Base-by-base conservation (phyloP, 2,113 vertebrate species). In the Desmodus rotundus region DNA sequence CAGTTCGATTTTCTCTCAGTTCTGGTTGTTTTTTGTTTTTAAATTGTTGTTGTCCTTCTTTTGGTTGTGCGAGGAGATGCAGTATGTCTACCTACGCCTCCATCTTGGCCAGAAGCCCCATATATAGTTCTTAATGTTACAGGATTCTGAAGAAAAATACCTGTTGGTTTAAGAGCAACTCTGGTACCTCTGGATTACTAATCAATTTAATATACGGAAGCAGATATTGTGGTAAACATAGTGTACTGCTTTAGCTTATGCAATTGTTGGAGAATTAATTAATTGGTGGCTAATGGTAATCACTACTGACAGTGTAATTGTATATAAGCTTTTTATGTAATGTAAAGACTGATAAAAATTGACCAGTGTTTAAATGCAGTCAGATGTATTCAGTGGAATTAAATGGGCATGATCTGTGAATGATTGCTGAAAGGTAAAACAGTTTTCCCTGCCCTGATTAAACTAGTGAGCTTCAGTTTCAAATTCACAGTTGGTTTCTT, bases 311-410 rank as follows among this genome's bases (percentile, higher is more conserved):
- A 77, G 8, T 67, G 50, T 82, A 65, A 86, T 77, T 87, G 41
- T 94, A 38, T 87, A 58, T 70, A 87, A 82, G 33, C 31, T 22
- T 89, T 96, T 86, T 63, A 45, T 94, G 17, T 65, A 36, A 67
- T 88, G 41, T 91, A 93, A 80, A 96, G 38, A 77, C 38, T 68
- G 15, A 50, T 87, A 68, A 82, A 87, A 87, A 84, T 68, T 92
- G 50, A 61, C 82, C 70, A 31, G 1, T 84, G 15, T 89, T 89
- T 45, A 74, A 80, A 78, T 90, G 38, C 47, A 87, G 41, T 93
- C 31, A 87, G 0, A 47, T 92, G 14, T 96, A 67, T 70, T 89
- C 43, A 74, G 58, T 76, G 47, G 47, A 84, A 13, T 90, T 88
- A 93, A 45, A 33, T 80, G 47, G 56, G 41, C 85, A 73, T 20